Evolutionary conservation across 2,113 vertebrate genomes (phyloP), one percentile per base, ranked within the genome.

Genomic region (Ovis aries): DNA sequence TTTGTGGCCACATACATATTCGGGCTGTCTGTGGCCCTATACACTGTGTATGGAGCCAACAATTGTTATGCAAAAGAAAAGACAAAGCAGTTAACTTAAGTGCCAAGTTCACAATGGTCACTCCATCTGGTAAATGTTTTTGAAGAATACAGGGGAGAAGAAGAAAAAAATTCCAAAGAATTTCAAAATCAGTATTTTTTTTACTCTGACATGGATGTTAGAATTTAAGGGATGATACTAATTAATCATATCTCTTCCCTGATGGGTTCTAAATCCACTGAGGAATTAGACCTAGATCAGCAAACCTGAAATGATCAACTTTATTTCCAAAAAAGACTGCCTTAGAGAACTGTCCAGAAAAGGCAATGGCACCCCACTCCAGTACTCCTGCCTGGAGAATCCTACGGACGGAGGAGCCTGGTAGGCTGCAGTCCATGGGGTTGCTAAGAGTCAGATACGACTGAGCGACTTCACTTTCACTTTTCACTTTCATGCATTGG

Each of bases 131-230:
- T 52, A 90, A 94, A 71, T 45, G 3, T 67, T 89, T 95, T 86
- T 82, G 21, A 43, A 89, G 83, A 94, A 86, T 71, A 95, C n/a
- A 12, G 3, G 27, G 5, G 17, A 33, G 7, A 93, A 90, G 50
- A 23, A n/a, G 50, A 59, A 94, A 36, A 89, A 78, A 64, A 64
- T 45, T 82, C 31, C 59, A 81, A 96, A 98, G 77, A 95, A 71
- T 55, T 67, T 96, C 81, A 60, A 86, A 97, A 57, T 81, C 53
- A 19, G 53, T 12, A 77, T 94, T 52, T 95, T 82, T 62, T 33
- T 92, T 50, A 36, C 40, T 29, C 92, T 96, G 84, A 81, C 5
- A 16, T 53, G n/a, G 57, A 82, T 40, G 1, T 52, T 86, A 80
- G 50, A 29, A 96, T 27, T 86, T 90, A 96, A 88, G 29, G 19